Evolutionary conservation across 92 coral and sea anemone genomes (phyloP).

Genomic region (Paramuricea clavata): DNA sequence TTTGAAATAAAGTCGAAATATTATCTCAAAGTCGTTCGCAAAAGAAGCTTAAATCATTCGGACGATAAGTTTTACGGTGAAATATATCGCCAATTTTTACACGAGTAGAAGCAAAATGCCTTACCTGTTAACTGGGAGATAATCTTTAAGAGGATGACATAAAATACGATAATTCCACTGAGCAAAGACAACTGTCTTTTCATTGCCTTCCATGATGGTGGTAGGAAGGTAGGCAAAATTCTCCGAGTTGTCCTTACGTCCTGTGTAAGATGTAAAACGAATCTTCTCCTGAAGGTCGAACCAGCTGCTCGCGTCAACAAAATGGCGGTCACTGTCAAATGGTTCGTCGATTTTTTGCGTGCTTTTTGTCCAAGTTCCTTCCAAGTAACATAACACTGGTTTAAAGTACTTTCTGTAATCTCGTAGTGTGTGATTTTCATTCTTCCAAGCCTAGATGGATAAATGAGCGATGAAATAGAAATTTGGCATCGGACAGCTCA

Average conservation of each 20-base stretch:
- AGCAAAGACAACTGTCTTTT: constrained; percentile 77
- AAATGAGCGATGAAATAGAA: too few species aligned
- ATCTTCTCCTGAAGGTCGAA: constrained; percentile 91
- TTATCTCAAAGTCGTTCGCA: too few species aligned
- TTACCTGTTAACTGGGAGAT: constrained; percentile 71
- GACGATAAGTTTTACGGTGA: too few species aligned
- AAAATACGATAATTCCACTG: constrained; percentile 84
- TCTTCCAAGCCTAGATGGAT: constrained; percentile 75
- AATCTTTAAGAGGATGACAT: constrained; percentile 71
- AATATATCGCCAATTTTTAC: too few species aligned
- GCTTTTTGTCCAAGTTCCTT: constrained; percentile 87
- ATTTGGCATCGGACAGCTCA: too few species aligned
- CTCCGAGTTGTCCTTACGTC: constrained; percentile 91
- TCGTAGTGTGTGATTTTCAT: constrained; percentile 73
- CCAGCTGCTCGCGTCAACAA: constrained; percentile 89
- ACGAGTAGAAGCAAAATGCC: too few species aligned
- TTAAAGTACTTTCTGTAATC: constrained; percentile 89
- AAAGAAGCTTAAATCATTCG: too few species aligned
- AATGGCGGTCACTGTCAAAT: constrained; percentile 92
- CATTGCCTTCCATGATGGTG: constrained; percentile 80
- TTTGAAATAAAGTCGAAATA: too few species aligned
- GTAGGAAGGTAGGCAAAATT: constrained; percentile 90
- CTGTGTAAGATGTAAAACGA: constrained; percentile 93
- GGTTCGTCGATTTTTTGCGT: constrained; percentile 84
- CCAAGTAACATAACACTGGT: constrained; percentile 87